These are phyloP conservation scores for Hydrozoanthus gracilis DNA, from an alignment of 92 coral and sea anemone genomes.

Conservation along the genomic window DNA sequence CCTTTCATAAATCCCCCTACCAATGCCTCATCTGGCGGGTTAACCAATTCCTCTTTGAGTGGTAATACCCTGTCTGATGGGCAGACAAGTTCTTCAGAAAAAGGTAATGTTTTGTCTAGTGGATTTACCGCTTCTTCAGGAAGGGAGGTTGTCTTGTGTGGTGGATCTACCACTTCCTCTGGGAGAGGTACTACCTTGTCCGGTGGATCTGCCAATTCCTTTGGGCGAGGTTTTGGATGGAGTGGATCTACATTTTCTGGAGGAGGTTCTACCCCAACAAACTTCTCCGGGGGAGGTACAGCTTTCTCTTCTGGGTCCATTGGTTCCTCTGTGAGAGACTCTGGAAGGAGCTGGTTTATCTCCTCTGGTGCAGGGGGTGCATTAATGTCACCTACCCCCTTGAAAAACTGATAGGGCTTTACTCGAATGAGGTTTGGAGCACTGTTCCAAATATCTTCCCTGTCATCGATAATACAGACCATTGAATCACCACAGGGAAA, in stretches of 20 bases:
- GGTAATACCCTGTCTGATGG: no score
- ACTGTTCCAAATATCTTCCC: conserved; percentile 96
- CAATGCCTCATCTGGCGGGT: no score
- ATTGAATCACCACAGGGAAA: conserved; percentile 97
- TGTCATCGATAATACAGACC: conserved; percentile 99
- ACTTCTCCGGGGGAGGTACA: background rate
- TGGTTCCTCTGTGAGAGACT: conserved; percentile 27
- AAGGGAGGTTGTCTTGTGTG: background rate
- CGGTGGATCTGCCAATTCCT: conserved; percentile 31
- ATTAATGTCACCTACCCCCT: conserved; percentile 96
- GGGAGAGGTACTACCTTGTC: background rate
- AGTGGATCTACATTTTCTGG: background rate
- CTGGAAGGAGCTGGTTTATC: conserved; percentile 54
- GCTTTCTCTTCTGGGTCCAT: conserved; percentile 28
- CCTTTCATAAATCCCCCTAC: no score
- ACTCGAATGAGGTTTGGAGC: conserved; percentile 92
- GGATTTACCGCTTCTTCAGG: background rate
- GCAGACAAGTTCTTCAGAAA: no score
- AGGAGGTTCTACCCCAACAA: background rate
- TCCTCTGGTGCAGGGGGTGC: conserved; percentile 82
- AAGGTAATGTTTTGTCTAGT: background rate
- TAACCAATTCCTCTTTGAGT: no score
- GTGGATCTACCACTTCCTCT: background rate
- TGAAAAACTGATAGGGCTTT: conserved; percentile 94
- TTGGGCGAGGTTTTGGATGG: conserved; percentile 1